A percentile compares a stretch with the other conserved stretches of the same genome.
Evolutionary conservation across 2,888 invertebrate genomes (phyloP).

Genomic region (Leistus spinibarbis): DNA sequence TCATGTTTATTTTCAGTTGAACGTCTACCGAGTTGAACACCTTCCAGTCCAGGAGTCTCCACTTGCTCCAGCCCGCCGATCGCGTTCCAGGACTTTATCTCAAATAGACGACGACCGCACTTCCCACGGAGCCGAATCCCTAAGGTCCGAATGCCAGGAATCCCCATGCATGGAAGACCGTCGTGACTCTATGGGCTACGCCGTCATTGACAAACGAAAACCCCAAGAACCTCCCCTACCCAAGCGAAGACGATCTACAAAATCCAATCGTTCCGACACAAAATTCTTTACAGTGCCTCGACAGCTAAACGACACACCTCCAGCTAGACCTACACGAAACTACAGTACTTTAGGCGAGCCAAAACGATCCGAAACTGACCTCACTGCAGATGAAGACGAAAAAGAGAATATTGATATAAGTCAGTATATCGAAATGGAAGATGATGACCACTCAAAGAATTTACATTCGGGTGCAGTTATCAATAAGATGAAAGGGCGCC

Average conservation of each 20-base stretch:
- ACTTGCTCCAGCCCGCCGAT: constrained; percentile 64
- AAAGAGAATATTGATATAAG: constrained; percentile 57
- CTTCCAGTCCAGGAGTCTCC: constrained; percentile 63
- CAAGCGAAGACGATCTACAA: constrained; percentile 42
- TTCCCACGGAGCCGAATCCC: constrained; percentile 68
- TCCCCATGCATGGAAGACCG: constrained; percentile 54
- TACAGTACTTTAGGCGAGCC: constrained; percentile 65
- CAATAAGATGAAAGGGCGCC: constrained; percentile 83
- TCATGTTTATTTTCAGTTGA: constrained; percentile 60
- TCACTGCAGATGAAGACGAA: constrained; percentile 59
- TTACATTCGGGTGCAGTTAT: constrained; percentile 77
- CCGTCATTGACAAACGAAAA: constrained; percentile 73
- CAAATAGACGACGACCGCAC: constrained; percentile 60
- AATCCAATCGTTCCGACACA: constrained; percentile 61
- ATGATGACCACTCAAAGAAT: constrained; percentile 64
- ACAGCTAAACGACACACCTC: constrained; percentile 57
- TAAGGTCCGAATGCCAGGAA: constrained; percentile 59
- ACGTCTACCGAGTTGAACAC: constrained; percentile 69
- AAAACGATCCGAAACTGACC: constrained; percentile 61
- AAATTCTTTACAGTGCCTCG: constrained; percentile 75
- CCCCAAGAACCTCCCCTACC: constrained; percentile 56
- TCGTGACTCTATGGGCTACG: constrained; percentile 67
- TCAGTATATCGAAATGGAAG: constrained; percentile 68
- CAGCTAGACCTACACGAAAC: constrained; percentile 65
- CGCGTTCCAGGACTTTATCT: constrained; percentile 63